A percentile compares a stretch with the other conserved stretches of the same genome.
Conservation (phyloP, 2,888 invertebrate species). For the Dusona sp. region DNA sequence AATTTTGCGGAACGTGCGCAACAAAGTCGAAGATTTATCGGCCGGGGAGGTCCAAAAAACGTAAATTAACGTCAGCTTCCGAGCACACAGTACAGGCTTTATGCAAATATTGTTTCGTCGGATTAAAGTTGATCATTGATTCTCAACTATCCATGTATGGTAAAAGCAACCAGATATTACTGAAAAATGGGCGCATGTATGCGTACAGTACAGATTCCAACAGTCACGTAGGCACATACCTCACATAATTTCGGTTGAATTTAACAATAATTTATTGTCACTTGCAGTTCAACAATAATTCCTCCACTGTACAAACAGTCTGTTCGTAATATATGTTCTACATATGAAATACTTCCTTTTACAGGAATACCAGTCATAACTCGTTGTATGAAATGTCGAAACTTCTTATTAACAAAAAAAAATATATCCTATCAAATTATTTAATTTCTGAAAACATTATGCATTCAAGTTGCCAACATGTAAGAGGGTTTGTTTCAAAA, state of each 20-base stretch:
- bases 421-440: not conserved
- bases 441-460: not conserved
- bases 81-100: conserved; percentile 23
- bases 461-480: not conserved
- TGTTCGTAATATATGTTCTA: not conserved
- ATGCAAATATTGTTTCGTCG: conserved; percentile 50
- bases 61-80: conserved; percentile 50
- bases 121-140: conserved; percentile 44
- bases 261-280: conserved; percentile 20
- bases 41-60: conserved; percentile 14
- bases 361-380: not conserved
- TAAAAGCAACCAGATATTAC: conserved; percentile 24
- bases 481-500: not conserved
- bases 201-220: not conserved
- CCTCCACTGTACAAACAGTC: not conserved
- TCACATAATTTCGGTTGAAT: not conserved
- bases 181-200: conserved; percentile 28
- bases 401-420: not conserved
- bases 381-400: not conserved
- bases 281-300: conserved; percentile 6
- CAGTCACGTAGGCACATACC: conserved; percentile 5
- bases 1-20: conserved; percentile 31
- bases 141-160: not conserved
- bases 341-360: not conserved
- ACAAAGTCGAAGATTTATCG: conserved; percentile 29